Evolutionary conservation across 2,797 vertebrate genomes (phyloP), one percentile per base, ranked within the genome.

Genomic region (Clamator glandarius): DNA sequence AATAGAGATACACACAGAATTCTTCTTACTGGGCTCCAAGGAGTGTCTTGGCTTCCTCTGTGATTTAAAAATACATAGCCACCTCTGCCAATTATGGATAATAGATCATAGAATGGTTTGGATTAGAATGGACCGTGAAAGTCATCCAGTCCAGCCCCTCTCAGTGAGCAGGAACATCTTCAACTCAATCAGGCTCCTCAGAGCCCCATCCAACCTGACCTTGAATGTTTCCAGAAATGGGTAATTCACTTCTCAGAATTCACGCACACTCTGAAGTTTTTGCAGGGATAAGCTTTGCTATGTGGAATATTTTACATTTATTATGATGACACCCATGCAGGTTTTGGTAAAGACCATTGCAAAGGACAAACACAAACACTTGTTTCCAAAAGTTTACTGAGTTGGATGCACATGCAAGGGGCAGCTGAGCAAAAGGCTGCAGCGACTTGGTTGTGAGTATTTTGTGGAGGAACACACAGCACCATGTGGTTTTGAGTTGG

Each of bases 251-350:
- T 46, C 44, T 39, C 41, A 48, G 24, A 62, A 51, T 33, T 62
- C 16, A 3, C 29, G 26, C 15, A 12, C 5, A 51, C 2, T 9
- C 26, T 24, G 35, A 36, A 62, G 20, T 12, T 50, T 69, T 61
- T 48, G 4, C 18, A 57, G 41, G 39, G 26, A 9, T 3, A 33
- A 23, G 18, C 17, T 81, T 74, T 78, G 58, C 54, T 58, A 9
- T 7, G 2, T 1, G 1, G 17, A 31, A 10, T 44, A 48, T 25
- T 59, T 33, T 18, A 36, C 28, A 8, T 28, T 39, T 29, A 20
- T 55, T 82, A 3, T 5, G 31, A 3, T 0, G 3, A 18, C 14
- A 19, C 11, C 64, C 35, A 0, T 11, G 26, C 7, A 10, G 33
- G 35, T 6, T 73, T 31, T 8, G 6, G 12, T 59, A 59, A 58